Base-by-base conservation (phyloP, 2,797 vertebrate species). In the Salarias fasciatus region DNA sequence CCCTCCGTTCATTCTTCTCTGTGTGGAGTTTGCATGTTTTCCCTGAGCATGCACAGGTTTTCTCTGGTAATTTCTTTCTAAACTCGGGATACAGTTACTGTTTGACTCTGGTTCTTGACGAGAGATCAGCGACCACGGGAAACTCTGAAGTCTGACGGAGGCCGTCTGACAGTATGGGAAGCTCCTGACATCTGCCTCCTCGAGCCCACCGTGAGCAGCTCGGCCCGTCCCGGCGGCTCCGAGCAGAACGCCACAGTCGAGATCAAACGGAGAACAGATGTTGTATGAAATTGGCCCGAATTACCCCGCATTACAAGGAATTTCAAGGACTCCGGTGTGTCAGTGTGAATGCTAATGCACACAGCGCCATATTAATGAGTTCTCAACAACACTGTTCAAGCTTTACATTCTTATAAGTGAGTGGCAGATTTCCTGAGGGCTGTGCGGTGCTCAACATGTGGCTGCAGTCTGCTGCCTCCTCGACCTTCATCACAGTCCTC, bases 191-290 rank as follows among this genome's bases (percentile, higher is more conserved):
- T 46, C 59, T 56, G 63, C 5, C 37, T 38, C 29, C 36, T 36
- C 3, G 7, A 33, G 49, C 11, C 63, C 18, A n/a, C n/a, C 28
- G 13, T 14, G 51, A 52, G 33, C 46, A 42, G 48, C 18, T 6
- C 15, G 7, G 43, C 14, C 10, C 2, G 28, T 50, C 8, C 43
- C 49, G 46, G 45, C 60, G 41, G 50, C n/a, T 51, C 41, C 10
- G 5, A 37, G n/a, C 6, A 38, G 31, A 55, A 46, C 8, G 14
- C 44, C 13, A 14, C 1, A 54, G 46, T 31, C 18, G 13, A 15
- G 30, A 69, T 54, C 35, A 50, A 36, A 59, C 15, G 10, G n/a
- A 24, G 15, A 69, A 18, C 50, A 56, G 37, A 49, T 59, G 36
- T 33, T 45, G 31, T 33, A 10, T 40, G 24, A 43, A 48, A 58